These are phyloP conservation scores for Scaptomyza caliginosa DNA, from an alignment of 2,888 invertebrate species.

Conservation along the genomic window DNA sequence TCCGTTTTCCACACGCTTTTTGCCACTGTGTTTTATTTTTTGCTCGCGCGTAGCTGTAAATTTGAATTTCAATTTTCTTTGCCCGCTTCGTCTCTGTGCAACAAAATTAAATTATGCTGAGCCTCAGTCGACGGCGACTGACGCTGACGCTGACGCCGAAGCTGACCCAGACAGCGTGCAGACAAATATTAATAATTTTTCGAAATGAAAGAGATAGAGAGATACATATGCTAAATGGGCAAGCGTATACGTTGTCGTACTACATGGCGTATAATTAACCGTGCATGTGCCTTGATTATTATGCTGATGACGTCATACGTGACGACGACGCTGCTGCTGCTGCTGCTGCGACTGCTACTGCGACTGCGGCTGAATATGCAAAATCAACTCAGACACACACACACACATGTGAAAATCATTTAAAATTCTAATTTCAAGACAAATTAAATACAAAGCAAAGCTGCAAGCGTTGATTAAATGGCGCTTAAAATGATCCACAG, in stretches of 20 bases:
- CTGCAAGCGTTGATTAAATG: constrained; percentile 75
- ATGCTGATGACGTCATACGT: constrained; percentile 75
- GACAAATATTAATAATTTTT: constrained; percentile 77
- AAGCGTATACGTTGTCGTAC: constrained; percentile 47
- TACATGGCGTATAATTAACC: constrained; percentile 80
- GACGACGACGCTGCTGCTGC: constrained; percentile 17
- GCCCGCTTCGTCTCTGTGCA: constrained; percentile 46
- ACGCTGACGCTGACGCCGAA: constrained; percentile 26
- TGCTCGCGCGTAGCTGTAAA: constrained; percentile 51
- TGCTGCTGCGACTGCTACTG: constrained; percentile 20
- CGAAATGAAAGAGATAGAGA: constrained; percentile 38
- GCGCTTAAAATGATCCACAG: constrained; percentile 68
- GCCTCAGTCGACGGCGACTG: constrained; percentile 43
- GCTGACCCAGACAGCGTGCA: constrained; percentile 79
- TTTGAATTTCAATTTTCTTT: constrained; percentile 74
- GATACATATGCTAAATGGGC: constrained; percentile 29
- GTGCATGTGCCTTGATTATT: constrained; percentile 72
- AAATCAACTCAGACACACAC: constrained; percentile 35
- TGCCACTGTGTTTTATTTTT: constrained; percentile 5
- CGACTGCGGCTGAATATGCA: constrained; percentile 64
- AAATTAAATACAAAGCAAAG: constrained; percentile 72
- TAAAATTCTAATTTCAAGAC: constrained; percentile 79
- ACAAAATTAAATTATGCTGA: constrained; percentile 78
- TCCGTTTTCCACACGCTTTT: constrained; percentile 73
- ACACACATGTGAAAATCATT: constrained; percentile 55